Evolutionary conservation across 2,113 vertebrate genomes (phyloP), one percentile per base, ranked within the genome.

Genomic region (Triplophysa rosa): DNA sequence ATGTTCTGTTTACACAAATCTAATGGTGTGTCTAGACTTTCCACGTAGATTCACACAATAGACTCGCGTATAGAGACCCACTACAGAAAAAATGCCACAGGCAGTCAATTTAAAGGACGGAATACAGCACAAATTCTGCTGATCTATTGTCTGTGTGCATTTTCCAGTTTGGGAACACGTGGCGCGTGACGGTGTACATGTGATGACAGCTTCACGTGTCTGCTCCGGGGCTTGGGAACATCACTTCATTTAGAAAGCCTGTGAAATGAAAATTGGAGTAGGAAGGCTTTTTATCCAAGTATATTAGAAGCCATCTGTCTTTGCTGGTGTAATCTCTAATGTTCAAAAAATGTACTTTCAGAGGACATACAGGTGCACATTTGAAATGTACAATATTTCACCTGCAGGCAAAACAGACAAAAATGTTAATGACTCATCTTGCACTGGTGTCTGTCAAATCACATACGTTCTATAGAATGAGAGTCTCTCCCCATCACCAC

Each of bases 151-250:
- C 58, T 40, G 19, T 63, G 3, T 63, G 23, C 42, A 75, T 23
- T 19, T 21, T 17, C 19, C 45, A 52, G 37, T 76, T 45, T 2
- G 37, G 23, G 21, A 74, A 19, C 71, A 63, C 40, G 10, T 26
- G 16, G 42, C 62, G 21, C 45, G 17, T 76, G 58, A 63, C 17
- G 40, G 24, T 45, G 61, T n/a, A 16, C 24, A 52, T 65, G 61
- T 65, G 73, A 52, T 10, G 21, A 24, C 21, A 26, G 23, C 9
- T 54, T 17, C 74, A 77, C 74, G 62, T 77, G 73, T 76, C 62
- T 13, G 45, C 61, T 54, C 62, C 47, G 19, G 61, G 62, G 23
- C 24, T 54, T 26, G 24, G 29, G 24, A 76, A 65, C 73, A 47
- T 49, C 24, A 13, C 17, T 64, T 47, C 42, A 49, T 74, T 62